Conservation (phyloP, 2,888 invertebrate species). For the Sericinus montela region DNA sequence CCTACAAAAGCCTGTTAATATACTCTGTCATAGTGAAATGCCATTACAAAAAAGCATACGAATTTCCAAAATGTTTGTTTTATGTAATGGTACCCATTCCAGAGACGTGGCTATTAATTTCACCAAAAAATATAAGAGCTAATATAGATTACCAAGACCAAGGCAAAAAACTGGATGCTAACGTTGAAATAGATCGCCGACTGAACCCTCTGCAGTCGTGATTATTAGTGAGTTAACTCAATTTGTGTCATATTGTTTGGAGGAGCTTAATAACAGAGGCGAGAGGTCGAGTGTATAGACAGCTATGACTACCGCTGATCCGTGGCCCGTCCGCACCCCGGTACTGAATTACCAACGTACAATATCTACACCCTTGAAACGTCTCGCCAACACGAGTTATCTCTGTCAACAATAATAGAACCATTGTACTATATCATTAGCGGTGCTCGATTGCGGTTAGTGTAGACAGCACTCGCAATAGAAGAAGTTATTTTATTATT, state of each 20-base stretch:
- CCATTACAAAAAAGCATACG: background rate
- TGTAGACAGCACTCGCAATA: no score
- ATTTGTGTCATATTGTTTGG: conserved; percentile 78
- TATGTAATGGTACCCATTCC: background rate
- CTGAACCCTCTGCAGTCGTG: conserved; percentile 60
- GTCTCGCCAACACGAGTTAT: conserved; percentile 10
- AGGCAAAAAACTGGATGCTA: conserved; percentile 61
- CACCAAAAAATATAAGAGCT: conserved; percentile 67
- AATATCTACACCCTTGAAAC: conserved; percentile 31
- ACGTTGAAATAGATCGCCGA: conserved; percentile 56
- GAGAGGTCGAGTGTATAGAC: conserved; percentile 62
- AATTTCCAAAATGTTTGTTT: no score
- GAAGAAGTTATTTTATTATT: no score
- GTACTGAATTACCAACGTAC: conserved; percentile 32
- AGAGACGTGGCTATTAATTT: conserved; percentile 59
- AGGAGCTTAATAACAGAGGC: conserved; percentile 73
- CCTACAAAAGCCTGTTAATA: conserved; percentile 28
- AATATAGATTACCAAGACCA: conserved; percentile 49
- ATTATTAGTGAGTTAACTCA: conserved; percentile 79
- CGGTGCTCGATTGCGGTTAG: background rate
- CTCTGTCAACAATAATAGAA: conserved; percentile 20
- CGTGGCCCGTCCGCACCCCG: conserved; percentile 31
- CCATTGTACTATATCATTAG: conserved; percentile 1
- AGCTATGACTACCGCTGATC: conserved; percentile 65
- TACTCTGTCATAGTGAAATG: background rate